Base-by-base conservation (phyloP, 2,888 invertebrate species). In the Conomelus anceps region DNA sequence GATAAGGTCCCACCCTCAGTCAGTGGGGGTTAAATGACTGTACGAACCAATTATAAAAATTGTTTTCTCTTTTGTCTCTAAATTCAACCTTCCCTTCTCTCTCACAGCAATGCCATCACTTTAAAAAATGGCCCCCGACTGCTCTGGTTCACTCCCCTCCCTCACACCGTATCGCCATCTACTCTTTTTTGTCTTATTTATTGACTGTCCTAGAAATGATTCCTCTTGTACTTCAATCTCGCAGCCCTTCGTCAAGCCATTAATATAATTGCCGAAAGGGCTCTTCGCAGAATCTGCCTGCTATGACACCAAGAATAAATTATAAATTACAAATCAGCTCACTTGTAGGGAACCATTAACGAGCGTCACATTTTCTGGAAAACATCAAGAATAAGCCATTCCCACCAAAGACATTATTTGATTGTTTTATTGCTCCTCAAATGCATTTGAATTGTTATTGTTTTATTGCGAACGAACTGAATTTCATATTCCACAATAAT, bases 21-120 rank as follows among this genome's bases (percentile, higher is more conserved):
- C 22, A 13, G 85, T 13, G 11, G 22, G 9, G 20, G 23, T 20
- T 23, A 85, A 85, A 23, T 85, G 24, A 85, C 24, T 23, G 85
- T 24, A 85, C 24, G 24, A 85, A 85, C 85, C 85, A 85, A 85
- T 85, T 85, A 85, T 85, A 85, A 85, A 85, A 85, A 85, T 85
- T 23, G 85, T 85, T 24, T 24, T 85, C 24, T 85, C 24, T 23
- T 85, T 85, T 85, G 23, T 85, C 23, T 85, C 85, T 85, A 17
- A 41, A 41, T n/a, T 13, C n/a, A 63, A 63, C n/a, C n/a, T 13
- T n/a, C 1, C 63, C 63, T 13, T 11, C 11, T 1, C 63, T n/a
- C 63, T 63, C n/a, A n/a, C n/a, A n/a, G n/a, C n/a, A n/a, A n/a
- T n/a, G 1, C 63, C 63, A 63, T 63, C 63, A n/a, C 63, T 63